Evolutionary conservation across 2,888 invertebrate species (phyloP).

Genomic region (Dynastes hyllus): DNA sequence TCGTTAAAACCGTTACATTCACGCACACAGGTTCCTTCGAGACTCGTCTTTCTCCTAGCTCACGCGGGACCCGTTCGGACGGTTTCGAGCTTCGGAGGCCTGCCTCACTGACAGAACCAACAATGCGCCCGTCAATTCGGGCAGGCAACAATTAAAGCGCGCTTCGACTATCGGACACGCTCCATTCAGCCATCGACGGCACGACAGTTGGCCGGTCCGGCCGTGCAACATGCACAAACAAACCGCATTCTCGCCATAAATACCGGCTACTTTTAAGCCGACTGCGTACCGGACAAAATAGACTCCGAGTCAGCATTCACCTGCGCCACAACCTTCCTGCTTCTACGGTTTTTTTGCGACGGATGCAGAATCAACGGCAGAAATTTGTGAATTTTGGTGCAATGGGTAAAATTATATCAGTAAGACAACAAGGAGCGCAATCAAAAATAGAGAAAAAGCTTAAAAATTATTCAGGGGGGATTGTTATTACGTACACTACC

Average conservation of each 20-base stretch:
- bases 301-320: too few relatives aligned
- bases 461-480: too few relatives aligned
- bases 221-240: slow-evolving; percentile 43
- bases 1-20: neutral
- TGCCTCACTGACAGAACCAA: slow-evolving; percentile 55
- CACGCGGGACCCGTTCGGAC: neutral
- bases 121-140: slow-evolving; percentile 58
- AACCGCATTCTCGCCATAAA: slow-evolving; percentile 50
- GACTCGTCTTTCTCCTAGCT: neutral
- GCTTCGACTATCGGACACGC: slow-evolving; percentile 57
- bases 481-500: too few relatives aligned
- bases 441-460: too few relatives aligned
- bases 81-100: neutral
- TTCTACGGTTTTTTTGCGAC: neutral
- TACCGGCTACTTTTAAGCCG: slow-evolving; percentile 36
- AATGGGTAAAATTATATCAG: too few relatives aligned
- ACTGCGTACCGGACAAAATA: too few relatives aligned
- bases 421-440: too few relatives aligned
- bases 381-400: too few relatives aligned
- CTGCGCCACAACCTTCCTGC: too few relatives aligned
- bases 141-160: slow-evolving; percentile 59
- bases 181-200: slow-evolving; percentile 57
- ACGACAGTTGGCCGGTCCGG: slow-evolving; percentile 7
- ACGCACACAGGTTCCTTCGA: neutral
- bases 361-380: neutral